Evolutionary conservation across 2,797 vertebrate genomes (phyloP), one percentile per base, ranked within the genome.

Genomic region (Diglossa cyanea): DNA sequence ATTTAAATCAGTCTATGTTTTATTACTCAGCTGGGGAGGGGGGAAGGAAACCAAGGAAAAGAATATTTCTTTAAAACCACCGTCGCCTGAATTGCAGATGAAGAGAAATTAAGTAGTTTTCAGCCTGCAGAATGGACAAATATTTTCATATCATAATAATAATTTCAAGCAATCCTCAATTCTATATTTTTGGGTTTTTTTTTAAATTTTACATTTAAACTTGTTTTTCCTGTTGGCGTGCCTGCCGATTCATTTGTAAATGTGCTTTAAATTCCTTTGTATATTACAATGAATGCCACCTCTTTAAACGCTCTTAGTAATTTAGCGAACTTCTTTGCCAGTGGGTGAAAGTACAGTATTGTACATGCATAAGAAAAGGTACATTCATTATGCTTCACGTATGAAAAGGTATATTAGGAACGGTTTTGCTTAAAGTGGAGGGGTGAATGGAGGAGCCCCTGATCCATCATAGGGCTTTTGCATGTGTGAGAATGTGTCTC

Each of bases 1-100:
- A 94, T 96, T 97, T 97, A 97, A 96, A 97, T 96, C 91, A 96
- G 95, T 95, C 95, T 92, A 94, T 96, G 93, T 97, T 97, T 97
- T 97, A 96, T 97, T 94, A 96, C 96, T 97, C 91, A 83, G 90
- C 57, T 97, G 96, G 94, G 93, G 93, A 88, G 82, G 70, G 90
- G 87, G 95, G 79, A 95, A 93, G 90, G 54, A 86, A 97, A 86
- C 55, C 78, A 65, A 85, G 71, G 75, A 61, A 74, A 94, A 90
- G 88, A 90, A 65, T 93, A 95, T 93, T 92, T 93, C 81, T 95
- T 90, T 93, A 92, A 93, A 95, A 88, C 50, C 55, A 51, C 21
- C 17, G 2, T 96, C 94, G 97, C 97, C 95, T 96, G 95, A 95
- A 89, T 91, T 95, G 92, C 35, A 95, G 86, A 81, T 54, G 82